Evolutionary conservation across 2,113 vertebrate genomes (phyloP), one percentile per base, ranked within the genome.

Genomic region (Tenebrosternarchus preto): DNA sequence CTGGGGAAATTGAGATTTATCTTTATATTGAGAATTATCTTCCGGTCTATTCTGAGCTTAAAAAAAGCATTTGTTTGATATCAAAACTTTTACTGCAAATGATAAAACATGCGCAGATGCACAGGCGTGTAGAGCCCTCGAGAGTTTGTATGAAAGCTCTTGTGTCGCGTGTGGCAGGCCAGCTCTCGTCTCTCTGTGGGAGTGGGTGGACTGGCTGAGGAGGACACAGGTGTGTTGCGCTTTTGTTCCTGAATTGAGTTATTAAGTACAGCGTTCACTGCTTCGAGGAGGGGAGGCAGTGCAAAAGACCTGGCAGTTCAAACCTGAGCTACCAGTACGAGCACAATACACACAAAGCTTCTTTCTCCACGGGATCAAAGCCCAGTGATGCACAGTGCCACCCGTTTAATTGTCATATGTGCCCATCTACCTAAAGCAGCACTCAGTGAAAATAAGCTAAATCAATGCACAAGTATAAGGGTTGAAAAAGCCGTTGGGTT

Each of bases 311-410:
- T 33, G 66, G 55, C 60, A 43, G 66, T 17, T 33, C 24, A 72
- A 66, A 50, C 4, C 5, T 20, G 20, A 8, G 53, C 25, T 22
- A 55, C 9, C 20, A 69, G 57, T 11, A 84, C 24, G 19, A 43
- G 76, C 31, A 70, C 7, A 72, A 63, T 17, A 64, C 16, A 80
- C 46, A 67, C 20, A 77, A 43, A 56, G 59, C 64, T 79, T 73
- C 60, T 73, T 79, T 80, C 59, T 43, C 33, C 71, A 67, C 11
- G 79, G 83, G 71, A 82, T 85, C 82, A 84, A 85, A 81, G 77
- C 60, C 31, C 77, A 39, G 66, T 43, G 50, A 24, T 76, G 77
- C 60, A 71, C 72, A 53, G 73, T 77, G 22, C 33, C 76, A 74
- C 61, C 57, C 80, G 73, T 29, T 80, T 85, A 73, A 84, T 43